These are phyloP conservation scores for Plagiodera versicolora DNA, from an alignment of 2,888 invertebrate species.

Conservation along the genomic window DNA sequence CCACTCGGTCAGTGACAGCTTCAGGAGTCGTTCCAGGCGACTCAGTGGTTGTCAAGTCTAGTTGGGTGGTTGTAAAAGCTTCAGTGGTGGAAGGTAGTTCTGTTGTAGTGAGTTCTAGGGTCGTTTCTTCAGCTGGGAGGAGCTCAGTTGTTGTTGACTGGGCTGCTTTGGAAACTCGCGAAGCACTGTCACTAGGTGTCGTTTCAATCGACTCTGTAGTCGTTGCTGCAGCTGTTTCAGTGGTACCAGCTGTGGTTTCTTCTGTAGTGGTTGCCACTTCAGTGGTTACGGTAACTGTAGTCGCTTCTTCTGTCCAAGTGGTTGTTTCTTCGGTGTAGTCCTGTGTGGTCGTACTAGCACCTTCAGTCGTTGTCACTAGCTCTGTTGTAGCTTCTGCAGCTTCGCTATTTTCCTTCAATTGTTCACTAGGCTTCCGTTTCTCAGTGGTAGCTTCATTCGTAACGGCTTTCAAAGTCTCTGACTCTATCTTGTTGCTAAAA, in stretches of 20 bases:
- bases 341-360: not conserved
- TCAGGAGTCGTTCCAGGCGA: conserved; percentile 5
- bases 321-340: no score
- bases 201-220: conserved; percentile 16
- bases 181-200: conserved; percentile 24
- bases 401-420: conserved; percentile 46
- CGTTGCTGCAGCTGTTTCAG: conserved; percentile 3
- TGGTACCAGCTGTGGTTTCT: conserved; percentile 37
- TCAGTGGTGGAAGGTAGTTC: conserved; percentile 4
- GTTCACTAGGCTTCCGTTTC: conserved; percentile 22
- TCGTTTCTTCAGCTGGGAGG: conserved; percentile 23
- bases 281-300: not conserved
- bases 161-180: conserved; percentile 25
- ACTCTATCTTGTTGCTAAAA: conserved; percentile 50
- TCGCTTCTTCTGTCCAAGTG: not conserved
- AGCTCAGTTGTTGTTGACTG: conserved; percentile 14
- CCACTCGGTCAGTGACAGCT: conserved; percentile 19
- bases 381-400: conserved; percentile 22
- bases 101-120: conserved; percentile 26
- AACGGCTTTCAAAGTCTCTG: conserved; percentile 39
- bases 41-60: not conserved
- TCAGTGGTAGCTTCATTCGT: conserved; percentile 22
- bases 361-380: conserved; percentile 10
- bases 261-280: conserved; percentile 35
- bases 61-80: conserved; percentile 11